A percentile compares a stretch with the other conserved stretches of the same genome.
Conservation (phyloP, 1,140 invertebrate species). For the Cyclargus thomasi region DNA sequence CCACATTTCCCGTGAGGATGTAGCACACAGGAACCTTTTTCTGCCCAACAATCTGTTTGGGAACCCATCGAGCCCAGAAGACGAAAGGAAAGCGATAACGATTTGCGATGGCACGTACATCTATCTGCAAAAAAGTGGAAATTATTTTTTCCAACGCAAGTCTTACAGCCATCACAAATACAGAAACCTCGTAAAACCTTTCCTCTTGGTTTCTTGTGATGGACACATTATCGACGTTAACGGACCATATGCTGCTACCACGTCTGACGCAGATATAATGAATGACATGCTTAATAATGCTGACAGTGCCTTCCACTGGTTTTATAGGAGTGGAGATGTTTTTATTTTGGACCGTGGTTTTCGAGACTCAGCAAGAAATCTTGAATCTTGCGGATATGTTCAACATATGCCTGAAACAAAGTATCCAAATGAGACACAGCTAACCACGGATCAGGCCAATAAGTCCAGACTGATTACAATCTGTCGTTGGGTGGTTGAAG, state of each 20-base stretch:
- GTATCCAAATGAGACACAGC: constrained; percentile 9
- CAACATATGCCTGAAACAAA: constrained; percentile 14
- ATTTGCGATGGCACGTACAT: constrained; percentile 29
- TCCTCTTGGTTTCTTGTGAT: constrained; percentile 23
- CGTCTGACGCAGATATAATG: constrained; percentile 24
- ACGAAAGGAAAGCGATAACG: constrained; percentile 16
- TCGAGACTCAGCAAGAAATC: constrained; percentile 16
- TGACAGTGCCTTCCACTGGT: constrained; percentile 6
- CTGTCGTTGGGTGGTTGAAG: constrained; percentile 18
- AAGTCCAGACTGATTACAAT: constrained; percentile 16
- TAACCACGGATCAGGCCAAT: constrained; percentile 14
- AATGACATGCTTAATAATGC: constrained; percentile 16
- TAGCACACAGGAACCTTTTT: constrained; percentile 15
- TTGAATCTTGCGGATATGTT: constrained; percentile 12
- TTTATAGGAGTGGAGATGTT: constrained; percentile 19
- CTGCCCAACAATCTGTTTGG: constrained; percentile 19
- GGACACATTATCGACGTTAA: constrained; percentile 23
- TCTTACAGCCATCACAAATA: constrained; percentile 29
- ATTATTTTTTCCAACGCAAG: constrained; percentile 24
- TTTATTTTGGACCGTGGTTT: constrained; percentile 19
- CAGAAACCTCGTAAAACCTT: constrained; percentile 26
- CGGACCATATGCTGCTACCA: constrained; percentile 26
- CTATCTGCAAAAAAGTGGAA: constrained; percentile 26
- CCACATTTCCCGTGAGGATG: constrained; percentile 17
- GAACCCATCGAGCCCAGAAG: constrained; percentile 17